Base-by-base conservation (phyloP, 2,888 invertebrate genomes). In the Platycnemis pennipes region DNA sequence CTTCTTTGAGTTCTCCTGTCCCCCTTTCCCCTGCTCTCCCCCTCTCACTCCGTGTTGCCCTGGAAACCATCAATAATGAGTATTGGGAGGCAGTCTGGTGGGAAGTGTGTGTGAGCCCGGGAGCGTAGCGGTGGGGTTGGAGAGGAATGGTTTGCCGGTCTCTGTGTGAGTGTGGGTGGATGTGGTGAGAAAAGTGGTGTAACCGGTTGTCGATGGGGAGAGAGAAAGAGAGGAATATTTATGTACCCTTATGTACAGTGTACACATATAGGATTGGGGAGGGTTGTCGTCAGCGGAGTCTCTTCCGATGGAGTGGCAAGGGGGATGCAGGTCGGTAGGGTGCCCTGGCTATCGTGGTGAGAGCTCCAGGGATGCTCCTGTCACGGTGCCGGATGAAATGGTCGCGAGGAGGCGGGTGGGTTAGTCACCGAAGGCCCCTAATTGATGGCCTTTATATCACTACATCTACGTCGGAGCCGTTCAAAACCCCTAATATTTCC, bases 51-150 rank as follows among this genome's bases (percentile, higher is more conserved):
- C 42, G 44, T 53, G 53, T 91, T 63, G n/a, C 91, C 91, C 63
- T 91, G 91, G 91, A 91, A 91, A 91, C 91, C 91, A 91, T 91
- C 91, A 91, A 91, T 91, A 91, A 91, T 91, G 91, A 91, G 91
- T 77, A 77, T 77, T 77, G 77, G 37, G 77, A 77, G 77, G 77
- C 37, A 77, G 77, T 77, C 77, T 1, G 26, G 63, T 53, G 53
- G 53, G 7, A 53, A 53, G 4, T 53, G 53, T 53, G 53, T 53
- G 53, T 53, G 46, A 5, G 46, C 46, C 13, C 46, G 46, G 5
- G 46, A 8, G 5, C 13, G 46, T 46, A 13, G 49, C 49, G 0
- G 56, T 56, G 56, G 56, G 13, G 56, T 22, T 63, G 31, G 77
- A 11, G 77, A 37, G 16, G 77, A 77, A 77, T 77, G 22, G 26